Evolutionary conservation across 2,113 vertebrate genomes (phyloP).

Genomic region (Suncus etruscus): DNA sequence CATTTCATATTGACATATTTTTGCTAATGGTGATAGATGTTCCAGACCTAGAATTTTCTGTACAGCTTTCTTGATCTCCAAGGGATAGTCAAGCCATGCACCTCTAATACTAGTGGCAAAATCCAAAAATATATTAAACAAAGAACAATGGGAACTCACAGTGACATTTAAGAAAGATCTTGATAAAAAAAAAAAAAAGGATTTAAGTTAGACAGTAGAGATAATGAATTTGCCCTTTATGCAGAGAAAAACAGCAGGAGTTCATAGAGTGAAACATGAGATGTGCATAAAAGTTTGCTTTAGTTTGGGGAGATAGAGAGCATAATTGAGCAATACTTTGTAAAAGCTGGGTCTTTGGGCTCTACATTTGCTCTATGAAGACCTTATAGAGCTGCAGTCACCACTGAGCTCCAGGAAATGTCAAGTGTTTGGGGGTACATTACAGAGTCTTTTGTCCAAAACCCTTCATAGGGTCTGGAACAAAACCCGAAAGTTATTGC

Average conservation of each 20-base stretch:
- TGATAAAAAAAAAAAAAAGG: not conserved
- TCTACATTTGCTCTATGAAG: not conserved
- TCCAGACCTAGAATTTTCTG: not conserved
- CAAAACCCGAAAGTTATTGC: slow-evolving; percentile 6
- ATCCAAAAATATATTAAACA: not conserved
- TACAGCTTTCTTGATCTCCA: not conserved
- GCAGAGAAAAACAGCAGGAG: not conserved
- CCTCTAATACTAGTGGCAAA: not conserved
- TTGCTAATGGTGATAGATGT: not conserved
- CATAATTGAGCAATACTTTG: not conserved
- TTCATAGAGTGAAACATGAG: not conserved
- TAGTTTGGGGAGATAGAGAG: not conserved
- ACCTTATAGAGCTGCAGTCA: not conserved
- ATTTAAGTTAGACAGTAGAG: not conserved
- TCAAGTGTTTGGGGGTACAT: not conserved
- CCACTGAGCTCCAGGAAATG: not conserved
- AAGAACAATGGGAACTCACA: not conserved
- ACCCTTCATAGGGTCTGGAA: not conserved
- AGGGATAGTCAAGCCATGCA: not conserved
- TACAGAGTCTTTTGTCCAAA: not conserved
- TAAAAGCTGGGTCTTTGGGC: not conserved
- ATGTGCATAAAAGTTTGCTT: too few relatives aligned
- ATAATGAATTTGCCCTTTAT: not conserved
- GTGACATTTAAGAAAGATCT: not conserved
- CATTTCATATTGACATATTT: slow-evolving; percentile 5